Evolutionary conservation across 2,888 invertebrate species (phyloP).

Genomic region (Volucella inflata): DNA sequence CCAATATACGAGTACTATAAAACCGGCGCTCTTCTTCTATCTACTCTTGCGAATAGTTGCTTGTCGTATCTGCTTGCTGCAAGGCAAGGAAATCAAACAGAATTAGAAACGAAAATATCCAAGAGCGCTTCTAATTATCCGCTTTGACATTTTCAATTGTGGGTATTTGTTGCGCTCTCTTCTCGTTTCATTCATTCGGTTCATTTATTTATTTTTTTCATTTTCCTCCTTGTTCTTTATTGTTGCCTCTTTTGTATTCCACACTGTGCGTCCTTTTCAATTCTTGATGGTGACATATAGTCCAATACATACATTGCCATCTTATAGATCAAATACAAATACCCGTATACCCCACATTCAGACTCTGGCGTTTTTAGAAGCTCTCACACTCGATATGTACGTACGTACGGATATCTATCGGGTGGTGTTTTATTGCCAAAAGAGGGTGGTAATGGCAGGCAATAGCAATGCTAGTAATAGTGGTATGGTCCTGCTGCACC

Average conservation of each 20-base stretch:
- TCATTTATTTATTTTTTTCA: slow-evolving; percentile 49
- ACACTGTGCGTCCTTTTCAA: slow-evolving; percentile 30
- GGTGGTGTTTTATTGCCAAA: slow-evolving; percentile 28
- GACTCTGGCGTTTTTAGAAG: not conserved
- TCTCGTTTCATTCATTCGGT: slow-evolving; percentile 15
- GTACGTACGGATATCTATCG: too few relatives aligned
- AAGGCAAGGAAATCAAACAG: slow-evolving; percentile 58
- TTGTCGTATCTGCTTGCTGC: slow-evolving; percentile 39
- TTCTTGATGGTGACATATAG: slow-evolving; percentile 25
- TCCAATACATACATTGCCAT: not conserved
- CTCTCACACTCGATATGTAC: slow-evolving; percentile 20
- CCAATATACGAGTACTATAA: too few relatives aligned
- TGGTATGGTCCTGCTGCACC: slow-evolving; percentile 35
- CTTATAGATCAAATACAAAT: too few relatives aligned
- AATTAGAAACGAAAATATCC: slow-evolving; percentile 68
- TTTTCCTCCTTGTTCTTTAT: slow-evolving; percentile 28
- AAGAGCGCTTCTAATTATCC: slow-evolving; percentile 71
- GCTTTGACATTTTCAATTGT: slow-evolving; percentile 73
- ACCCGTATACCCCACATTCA: too few relatives aligned
- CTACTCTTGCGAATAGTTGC: too few relatives aligned
- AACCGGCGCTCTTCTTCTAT: too few relatives aligned
- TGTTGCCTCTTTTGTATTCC: slow-evolving; percentile 15
- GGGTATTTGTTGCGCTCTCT: slow-evolving; percentile 65
- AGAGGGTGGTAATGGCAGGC: not conserved
- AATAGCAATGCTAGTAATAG: too few relatives aligned